These are phyloP conservation scores for Acanthoscelides obtectus DNA, from an alignment of 2,888 invertebrate genomes.

Conservation along the genomic window DNA sequence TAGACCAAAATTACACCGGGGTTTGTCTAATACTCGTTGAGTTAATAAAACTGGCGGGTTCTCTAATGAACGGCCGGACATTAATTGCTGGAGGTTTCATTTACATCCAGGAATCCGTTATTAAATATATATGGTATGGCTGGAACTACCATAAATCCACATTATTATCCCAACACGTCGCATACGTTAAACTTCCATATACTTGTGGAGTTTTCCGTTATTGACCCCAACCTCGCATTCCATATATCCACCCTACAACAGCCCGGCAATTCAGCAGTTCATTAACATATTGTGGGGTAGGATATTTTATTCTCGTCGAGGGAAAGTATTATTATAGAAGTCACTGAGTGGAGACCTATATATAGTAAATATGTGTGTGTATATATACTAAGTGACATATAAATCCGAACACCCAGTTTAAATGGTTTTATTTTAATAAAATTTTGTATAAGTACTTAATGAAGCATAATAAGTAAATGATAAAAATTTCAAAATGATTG, in stretches of 20 bases:
- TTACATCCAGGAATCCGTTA: neutral
- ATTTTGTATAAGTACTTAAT: too few relatives aligned
- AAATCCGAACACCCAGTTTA: too few relatives aligned
- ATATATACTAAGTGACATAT: too few relatives aligned
- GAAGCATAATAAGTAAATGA: too few relatives aligned
- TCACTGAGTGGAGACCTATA: too few relatives aligned
- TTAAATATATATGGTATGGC: neutral
- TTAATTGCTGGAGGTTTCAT: neutral
- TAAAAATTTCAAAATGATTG: too few relatives aligned
- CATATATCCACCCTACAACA: neutral
- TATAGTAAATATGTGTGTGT: too few relatives aligned
- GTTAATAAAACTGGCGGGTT: neutral
- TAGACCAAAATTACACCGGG: neutral
- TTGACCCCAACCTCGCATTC: neutral
- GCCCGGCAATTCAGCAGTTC: neutral
- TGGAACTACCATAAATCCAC: neutral
- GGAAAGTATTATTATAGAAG: too few relatives aligned
- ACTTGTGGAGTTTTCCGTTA: neutral
- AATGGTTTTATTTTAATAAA: too few relatives aligned
- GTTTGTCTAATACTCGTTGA: neutral
- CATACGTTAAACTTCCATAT: neutral
- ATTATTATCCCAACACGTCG: neutral
- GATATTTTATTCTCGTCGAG: neutral
- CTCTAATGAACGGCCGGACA: neutral
- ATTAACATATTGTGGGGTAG: neutral